These are phyloP conservation scores for Tachina grossa DNA, from an alignment of 2,888 invertebrate species.

Conservation along the genomic window DNA sequence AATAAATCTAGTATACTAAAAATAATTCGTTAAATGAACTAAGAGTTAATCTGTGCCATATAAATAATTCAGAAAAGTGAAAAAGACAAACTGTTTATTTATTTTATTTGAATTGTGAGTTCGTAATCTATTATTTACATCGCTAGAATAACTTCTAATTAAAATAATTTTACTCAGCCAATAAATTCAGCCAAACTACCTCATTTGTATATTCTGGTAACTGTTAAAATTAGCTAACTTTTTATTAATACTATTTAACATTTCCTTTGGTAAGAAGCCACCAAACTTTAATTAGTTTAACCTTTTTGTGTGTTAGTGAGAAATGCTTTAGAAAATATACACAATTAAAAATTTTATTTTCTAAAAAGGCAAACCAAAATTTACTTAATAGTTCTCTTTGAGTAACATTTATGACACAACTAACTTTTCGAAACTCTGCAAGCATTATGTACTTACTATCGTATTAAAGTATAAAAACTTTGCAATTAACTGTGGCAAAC, in stretches of 20 bases:
- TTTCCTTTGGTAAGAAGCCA: not conserved
- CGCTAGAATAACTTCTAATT: no score
- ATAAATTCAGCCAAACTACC: no score
- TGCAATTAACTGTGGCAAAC: not conserved
- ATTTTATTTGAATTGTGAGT: no score
- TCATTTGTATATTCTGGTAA: not conserved
- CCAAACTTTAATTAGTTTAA: not conserved
- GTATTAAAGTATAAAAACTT: not conserved
- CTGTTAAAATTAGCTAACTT: not conserved
- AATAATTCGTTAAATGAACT: no score
- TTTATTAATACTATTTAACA: not conserved
- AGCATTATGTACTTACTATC: not conserved
- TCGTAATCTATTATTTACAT: no score
- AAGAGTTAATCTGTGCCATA: no score
- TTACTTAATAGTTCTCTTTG: constrained; percentile 24
- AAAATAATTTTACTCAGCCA: not conserved
- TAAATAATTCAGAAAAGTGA: no score
- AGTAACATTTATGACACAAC: constrained; percentile 6
- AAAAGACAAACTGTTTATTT: no score
- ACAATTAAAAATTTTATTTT: constrained; percentile 9
- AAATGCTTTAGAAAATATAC: not conserved
- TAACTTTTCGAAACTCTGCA: not conserved
- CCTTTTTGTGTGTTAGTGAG: not conserved
- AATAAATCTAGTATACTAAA: no score
- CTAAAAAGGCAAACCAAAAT: constrained; percentile 19